phyloP scores from a whole-genome alignment of 2,797 vertebrate genomes.

The Pipistrellus pipistrellus region DNA sequence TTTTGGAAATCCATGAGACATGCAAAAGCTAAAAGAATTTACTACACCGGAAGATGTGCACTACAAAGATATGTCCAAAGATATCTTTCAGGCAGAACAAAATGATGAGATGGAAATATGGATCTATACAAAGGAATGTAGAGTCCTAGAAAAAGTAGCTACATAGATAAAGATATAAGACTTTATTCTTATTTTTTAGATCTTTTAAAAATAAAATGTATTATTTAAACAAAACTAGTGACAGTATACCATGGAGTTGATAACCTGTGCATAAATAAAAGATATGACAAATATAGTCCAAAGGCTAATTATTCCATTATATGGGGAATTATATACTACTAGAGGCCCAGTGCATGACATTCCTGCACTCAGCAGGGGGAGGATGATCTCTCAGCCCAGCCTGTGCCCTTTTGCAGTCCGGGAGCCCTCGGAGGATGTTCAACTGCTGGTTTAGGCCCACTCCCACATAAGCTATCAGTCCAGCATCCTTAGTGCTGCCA shows the following conservation, averaged over 20 bases:
- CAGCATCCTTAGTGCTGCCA: too few relatives aligned
- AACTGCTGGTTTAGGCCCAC: too few relatives aligned
- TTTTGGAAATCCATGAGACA: not conserved
- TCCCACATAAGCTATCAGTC: too few relatives aligned
- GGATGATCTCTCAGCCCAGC: too few relatives aligned
- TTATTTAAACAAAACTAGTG: slow-evolving; percentile 24
- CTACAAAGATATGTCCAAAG: not conserved
- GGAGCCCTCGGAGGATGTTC: too few relatives aligned
- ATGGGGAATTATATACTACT: not conserved
- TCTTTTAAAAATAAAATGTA: not conserved
- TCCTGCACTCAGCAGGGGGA: too few relatives aligned
- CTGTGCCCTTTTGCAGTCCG: too few relatives aligned
- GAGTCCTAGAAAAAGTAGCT: not conserved
- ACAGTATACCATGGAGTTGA: not conserved
- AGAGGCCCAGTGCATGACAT: too few relatives aligned
- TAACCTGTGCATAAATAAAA: slow-evolving; percentile 24
- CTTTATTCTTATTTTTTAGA: not conserved
- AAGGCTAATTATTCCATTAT: not conserved
- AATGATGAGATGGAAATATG: not conserved
- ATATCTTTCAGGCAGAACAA: not conserved
- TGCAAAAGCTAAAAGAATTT: not conserved
- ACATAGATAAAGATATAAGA: not conserved
- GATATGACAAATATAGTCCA: slow-evolving; percentile 1
- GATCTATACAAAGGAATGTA: not conserved
- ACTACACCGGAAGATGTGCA: not conserved